phyloP scores from a whole-genome alignment of 2,113 vertebrate species.

The Dipodomys stephensi region DNA sequence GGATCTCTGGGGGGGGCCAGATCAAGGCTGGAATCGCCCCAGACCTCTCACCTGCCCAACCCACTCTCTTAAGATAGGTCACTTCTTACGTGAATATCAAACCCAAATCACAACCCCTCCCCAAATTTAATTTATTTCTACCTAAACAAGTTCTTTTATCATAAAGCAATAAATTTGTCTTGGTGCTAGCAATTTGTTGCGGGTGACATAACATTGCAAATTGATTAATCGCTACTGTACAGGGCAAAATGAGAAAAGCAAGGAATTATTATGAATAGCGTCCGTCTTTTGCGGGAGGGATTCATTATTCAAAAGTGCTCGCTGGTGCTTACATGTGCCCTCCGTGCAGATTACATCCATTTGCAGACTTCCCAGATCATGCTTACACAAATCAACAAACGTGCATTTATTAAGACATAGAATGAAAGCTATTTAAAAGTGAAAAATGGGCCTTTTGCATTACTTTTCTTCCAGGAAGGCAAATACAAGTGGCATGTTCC shows the following conservation, averaged over 20 bases:
- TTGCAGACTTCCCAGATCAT: slow-evolving; percentile 91
- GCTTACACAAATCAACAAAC: slow-evolving; percentile 94
- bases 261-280: slow-evolving; percentile 95
- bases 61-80: slow-evolving; percentile 80
- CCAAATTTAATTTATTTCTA: slow-evolving; percentile 94
- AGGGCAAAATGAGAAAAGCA: slow-evolving; percentile 93
- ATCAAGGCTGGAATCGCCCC: slow-evolving; percentile 75
- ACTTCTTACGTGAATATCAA: slow-evolving; percentile 86
- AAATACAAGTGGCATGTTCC: slow-evolving; percentile 59
- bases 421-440: slow-evolving; percentile 93
- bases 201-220: slow-evolving; percentile 93
- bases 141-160: slow-evolving; percentile 95
- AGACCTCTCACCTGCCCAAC: slow-evolving; percentile 78
- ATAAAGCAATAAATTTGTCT: slow-evolving; percentile 96
- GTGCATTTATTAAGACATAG: slow-evolving; percentile 92
- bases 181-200: slow-evolving; percentile 93
- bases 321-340: slow-evolving; percentile 91
- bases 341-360: slow-evolving; percentile 92
- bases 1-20: slow-evolving; percentile 69
- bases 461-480: slow-evolving; percentile 79
- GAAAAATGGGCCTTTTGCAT: slow-evolving; percentile 89
- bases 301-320: slow-evolving; percentile 93
- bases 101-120: slow-evolving; percentile 88
- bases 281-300: slow-evolving; percentile 92
- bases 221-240: slow-evolving; percentile 94